Conservation (phyloP, 2,888 invertebrate genomes). For the Parapristionchus giblindavisi region DNA sequence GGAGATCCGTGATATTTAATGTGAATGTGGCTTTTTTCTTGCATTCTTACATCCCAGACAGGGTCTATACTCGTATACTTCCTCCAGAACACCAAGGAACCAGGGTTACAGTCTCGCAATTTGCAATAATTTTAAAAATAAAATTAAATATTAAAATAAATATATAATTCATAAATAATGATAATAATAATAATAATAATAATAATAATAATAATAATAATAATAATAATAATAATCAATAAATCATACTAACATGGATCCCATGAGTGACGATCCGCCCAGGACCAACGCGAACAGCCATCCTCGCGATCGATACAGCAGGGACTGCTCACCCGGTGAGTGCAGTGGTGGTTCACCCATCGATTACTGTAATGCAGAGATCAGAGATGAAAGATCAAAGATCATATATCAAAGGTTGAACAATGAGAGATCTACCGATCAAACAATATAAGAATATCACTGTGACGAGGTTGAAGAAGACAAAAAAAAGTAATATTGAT, state of each 20-base stretch:
- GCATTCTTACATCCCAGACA: too few species aligned
- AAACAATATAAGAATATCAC: background rate
- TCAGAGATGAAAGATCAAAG: background rate
- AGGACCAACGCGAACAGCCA: constrained; percentile 17
- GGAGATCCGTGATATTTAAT: too few species aligned
- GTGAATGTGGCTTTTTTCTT: too few species aligned
- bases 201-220: too few species aligned
- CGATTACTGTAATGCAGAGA: background rate
- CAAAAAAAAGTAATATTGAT: too few species aligned
- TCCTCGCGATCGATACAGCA: background rate
- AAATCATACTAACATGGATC: constrained; percentile 1
- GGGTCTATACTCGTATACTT: too few species aligned
- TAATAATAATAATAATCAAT: too few species aligned
- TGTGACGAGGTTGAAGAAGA: background rate
- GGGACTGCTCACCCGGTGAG: constrained; percentile 10
- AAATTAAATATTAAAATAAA: too few species aligned
- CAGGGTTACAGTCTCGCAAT: too few species aligned
- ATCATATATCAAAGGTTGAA: background rate
- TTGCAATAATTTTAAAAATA: too few species aligned
- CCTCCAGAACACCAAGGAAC: too few species aligned
- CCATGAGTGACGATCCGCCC: constrained; percentile 19
- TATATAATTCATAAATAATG: too few species aligned
- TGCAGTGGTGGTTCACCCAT: constrained; percentile 18
- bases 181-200: constrained; percentile 19
- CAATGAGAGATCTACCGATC: background rate